phyloP scores from a whole-genome alignment of 2,797 vertebrate species.

The Halcyon smyrnensis region DNA sequence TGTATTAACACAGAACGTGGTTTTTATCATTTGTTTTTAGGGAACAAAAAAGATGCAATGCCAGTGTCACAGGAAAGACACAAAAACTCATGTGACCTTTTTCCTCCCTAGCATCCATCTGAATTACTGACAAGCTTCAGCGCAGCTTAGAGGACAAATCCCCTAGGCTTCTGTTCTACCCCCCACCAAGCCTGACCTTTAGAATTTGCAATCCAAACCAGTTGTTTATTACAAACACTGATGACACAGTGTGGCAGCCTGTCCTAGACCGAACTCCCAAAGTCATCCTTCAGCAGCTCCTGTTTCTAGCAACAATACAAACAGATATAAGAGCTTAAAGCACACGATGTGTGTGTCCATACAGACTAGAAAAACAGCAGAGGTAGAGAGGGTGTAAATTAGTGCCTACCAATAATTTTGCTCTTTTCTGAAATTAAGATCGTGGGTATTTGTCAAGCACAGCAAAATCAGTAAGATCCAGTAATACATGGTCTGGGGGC shows the following conservation, averaged over 20 bases:
- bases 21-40: no score
- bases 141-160: neutral
- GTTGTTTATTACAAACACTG: neutral
- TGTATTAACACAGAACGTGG: fast-evolving
- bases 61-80: fast-evolving
- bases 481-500: fast-evolving
- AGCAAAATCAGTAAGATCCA: neutral
- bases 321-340: neutral
- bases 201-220: neutral
- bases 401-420: neutral
- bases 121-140: no score
- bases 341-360: no score
- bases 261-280: fast-evolving
- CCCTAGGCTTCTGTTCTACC: no score
- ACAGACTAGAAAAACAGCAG: neutral
- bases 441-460: neutral
- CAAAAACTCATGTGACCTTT: fast-evolving
- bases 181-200: neutral
- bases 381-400: neutral
- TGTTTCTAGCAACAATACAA: fast-evolving
- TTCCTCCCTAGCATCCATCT: neutral
- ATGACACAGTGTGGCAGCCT: no score
- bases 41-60: neutral
- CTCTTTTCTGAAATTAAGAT: neutral
- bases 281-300: neutral